These are phyloP conservation scores for Holacanthus passer DNA, from an alignment of 2,113 vertebrate genomes.

Conservation along the genomic window DNA sequence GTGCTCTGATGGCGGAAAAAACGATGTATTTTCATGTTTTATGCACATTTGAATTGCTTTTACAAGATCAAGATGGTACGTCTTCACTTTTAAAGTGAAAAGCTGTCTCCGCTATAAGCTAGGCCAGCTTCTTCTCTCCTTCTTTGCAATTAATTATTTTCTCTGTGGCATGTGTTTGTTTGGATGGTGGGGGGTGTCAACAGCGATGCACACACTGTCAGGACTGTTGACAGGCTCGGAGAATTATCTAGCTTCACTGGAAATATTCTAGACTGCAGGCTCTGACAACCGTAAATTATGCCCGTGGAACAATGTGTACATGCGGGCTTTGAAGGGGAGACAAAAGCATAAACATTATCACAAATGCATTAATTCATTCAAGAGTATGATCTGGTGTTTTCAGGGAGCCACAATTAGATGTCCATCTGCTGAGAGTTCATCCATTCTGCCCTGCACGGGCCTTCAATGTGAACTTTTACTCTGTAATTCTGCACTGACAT, in stretches of 20 bases:
- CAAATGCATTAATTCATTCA: conserved; percentile 83
- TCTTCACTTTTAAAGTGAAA: conserved; percentile 75
- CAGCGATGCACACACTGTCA: conserved; percentile 85
- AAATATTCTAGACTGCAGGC: conserved; percentile 78
- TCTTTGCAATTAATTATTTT: conserved; percentile 86
- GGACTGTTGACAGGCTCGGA: conserved; percentile 82
- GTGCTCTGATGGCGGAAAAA: conserved; percentile 70
- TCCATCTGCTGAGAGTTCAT: conserved; percentile 66
- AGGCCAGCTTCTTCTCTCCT: conserved; percentile 71
- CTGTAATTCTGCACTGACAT: conserved; percentile 72
- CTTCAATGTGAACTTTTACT: conserved; percentile 63
- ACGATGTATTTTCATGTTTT: conserved; percentile 85
- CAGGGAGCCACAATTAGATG: conserved; percentile 61
- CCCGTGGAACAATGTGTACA: conserved; percentile 76
- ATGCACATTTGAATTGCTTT: conserved; percentile 83
- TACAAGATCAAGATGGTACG: conserved; percentile 83
- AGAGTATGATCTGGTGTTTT: conserved; percentile 75
- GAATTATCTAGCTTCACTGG: conserved; percentile 85
- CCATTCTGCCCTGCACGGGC: conserved; percentile 50
- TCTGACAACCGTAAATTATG: conserved; percentile 87
- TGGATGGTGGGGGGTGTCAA: conserved; percentile 82
- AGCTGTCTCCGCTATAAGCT: conserved; percentile 73
- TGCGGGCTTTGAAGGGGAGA: conserved; percentile 75
- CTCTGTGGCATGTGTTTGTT: conserved; percentile 81
- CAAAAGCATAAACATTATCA: conserved; percentile 84